Evolutionary conservation across 2,113 vertebrate genomes (phyloP).

Genomic region (Varanus salvator): DNA sequence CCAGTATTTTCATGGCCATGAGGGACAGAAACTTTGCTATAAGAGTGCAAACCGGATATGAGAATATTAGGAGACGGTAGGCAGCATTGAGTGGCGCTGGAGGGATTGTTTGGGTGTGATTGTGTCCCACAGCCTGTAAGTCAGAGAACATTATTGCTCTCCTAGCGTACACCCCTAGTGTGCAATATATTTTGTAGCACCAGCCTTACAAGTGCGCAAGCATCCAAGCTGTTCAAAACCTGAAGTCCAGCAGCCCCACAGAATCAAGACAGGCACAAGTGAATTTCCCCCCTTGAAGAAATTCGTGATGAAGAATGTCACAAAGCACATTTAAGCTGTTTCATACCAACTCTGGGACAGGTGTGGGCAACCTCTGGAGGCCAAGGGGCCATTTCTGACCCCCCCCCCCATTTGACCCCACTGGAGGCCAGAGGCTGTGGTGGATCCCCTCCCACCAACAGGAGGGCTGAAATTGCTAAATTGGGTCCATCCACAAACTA

Average conservation of each 20-base stretch:
- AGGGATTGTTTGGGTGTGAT: not conserved
- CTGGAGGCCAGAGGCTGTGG: too few species aligned
- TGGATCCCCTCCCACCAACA: too few species aligned
- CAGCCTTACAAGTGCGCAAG: not conserved
- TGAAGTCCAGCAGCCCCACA: not conserved
- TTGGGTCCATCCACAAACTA: too few species aligned
- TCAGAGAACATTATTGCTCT: not conserved
- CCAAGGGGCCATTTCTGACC: too few species aligned
- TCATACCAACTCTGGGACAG: not conserved
- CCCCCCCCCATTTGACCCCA: too few species aligned
- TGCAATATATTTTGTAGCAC: not conserved
- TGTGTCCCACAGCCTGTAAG: not conserved
- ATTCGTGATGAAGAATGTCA: not conserved
- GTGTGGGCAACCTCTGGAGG: too few species aligned
- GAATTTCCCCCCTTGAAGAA: not conserved
- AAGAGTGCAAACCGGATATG: not conserved
- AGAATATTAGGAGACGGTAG: not conserved
- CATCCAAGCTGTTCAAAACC: not conserved
- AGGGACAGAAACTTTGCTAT: not conserved
- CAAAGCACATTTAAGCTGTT: not conserved
- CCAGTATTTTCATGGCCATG: not conserved
- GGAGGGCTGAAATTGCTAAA: too few species aligned
- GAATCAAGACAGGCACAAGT: not conserved
- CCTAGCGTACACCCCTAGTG: not conserved
- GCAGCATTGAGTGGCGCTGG: not conserved